Base-by-base conservation (phyloP, 1,140 invertebrate genomes). In the Bombus superbus region DNA sequence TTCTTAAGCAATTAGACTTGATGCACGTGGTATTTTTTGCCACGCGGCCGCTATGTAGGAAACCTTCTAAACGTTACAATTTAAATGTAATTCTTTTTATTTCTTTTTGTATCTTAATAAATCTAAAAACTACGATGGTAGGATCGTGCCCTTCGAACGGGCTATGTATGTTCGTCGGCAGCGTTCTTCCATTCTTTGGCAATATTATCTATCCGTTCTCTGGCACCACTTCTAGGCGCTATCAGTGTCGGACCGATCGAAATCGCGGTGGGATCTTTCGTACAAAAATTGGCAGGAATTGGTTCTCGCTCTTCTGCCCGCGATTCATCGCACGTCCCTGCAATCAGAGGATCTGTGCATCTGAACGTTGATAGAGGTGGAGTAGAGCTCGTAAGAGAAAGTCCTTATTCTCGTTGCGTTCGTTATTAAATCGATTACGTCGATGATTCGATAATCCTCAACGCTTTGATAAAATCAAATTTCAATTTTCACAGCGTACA, bases 1-100 rank as follows among this genome's bases (percentile, higher is more conserved):
- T 88, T 59, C 68, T 89, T 84, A 86, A 89, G 85, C 88, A 68
- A 87, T 81, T 84, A 89, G 44, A 86, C 35, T 89, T 71, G 71
- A 78, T 66, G 59, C 77, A 66, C 86, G 22, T 53, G 73, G 32
- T 44, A 44, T 32, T 75, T 42, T 78, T 40, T 15, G 22, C 64
- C 79, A 80, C 80, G 62, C 38, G 79, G 11, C 47, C 73, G 47
- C 81, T 90, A 87, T 89, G 76, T 87, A 90, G 73, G 88, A 90
- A 89, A 90, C 57, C 68, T 72, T 89, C 88, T 89, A 90, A 86
- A 86, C 76, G 83, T 87, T 90, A 87, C 75, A 81, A 85, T 89
- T 87, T 75, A 85, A 89, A 81, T 84, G 81, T 87, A 53, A 74
- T 42, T 42, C 25, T 38, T 13, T 32, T 71, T 38, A 10, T 42